Evolutionary conservation across 2,113 vertebrate genomes (phyloP), one percentile per base, ranked within the genome.

Genomic region (Tragulus kanchil): DNA sequence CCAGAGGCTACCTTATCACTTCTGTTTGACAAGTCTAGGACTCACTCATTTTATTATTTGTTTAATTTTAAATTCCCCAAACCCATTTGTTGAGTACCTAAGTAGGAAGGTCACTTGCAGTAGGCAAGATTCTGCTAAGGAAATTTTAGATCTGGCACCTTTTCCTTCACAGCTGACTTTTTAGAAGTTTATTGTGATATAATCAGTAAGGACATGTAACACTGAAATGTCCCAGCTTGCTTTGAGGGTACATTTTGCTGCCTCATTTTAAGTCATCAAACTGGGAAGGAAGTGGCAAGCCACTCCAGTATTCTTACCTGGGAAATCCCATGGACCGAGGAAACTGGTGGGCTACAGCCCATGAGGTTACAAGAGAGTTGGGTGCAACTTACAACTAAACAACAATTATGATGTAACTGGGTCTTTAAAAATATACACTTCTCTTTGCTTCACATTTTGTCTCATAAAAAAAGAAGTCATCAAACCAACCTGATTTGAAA

Each of bases 31-130:
- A 87, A 50, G 31, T 71, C 84, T 64, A 71, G 9, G 59, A 21
- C 31, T 87, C 54, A 56, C 13, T 89, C n/a, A 59, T 26, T 62
- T 73, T 79, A 87, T 94, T 25, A 83, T 81, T 58, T 50, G 15
- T 83, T 93, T 89, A 95, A 95, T 26, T 93, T 56, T 87, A 95
- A 95, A n/a, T 93, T 56, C 59, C 42, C 31, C 31, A 65, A 79
- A 73, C 54, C 16, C 71, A 73, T 61, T 91, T 86, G 83, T 19
- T 82, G 73, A 90, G 5, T 73, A 42, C 54, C 81, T 95, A 10
- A 82, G 85, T 73, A 78, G 59, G 48, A 82, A 87, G 8, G 45
- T 50, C 75, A 58, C 50, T 73, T 97, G 54, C 28, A 67, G 13
- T 62, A 65, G 81, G 64, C 82, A 83, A 26, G 65, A 15, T 83